Conservation (phyloP, 2,797 vertebrate species). For the Halcyon badia region DNA sequence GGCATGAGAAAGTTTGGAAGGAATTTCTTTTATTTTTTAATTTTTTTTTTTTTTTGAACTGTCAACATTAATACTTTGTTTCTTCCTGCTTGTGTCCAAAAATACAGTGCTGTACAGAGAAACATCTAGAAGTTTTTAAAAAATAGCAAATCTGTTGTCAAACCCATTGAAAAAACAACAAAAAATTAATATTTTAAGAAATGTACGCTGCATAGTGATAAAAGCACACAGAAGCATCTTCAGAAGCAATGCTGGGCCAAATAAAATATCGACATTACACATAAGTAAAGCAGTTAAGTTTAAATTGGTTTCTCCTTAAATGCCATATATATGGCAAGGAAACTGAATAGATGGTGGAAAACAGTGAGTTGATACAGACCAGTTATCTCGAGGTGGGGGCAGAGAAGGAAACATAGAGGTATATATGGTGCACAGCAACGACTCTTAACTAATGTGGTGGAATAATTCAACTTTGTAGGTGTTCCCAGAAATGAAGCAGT, state of each 20-base stretch:
- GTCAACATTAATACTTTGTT: constrained; percentile 65
- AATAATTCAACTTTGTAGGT: neutral
- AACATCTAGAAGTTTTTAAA: neutral
- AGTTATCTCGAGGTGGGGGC: fast-evolving
- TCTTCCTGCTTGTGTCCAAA: constrained; percentile 56
- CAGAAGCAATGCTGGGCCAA: neutral
- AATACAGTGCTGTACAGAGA: neutral
- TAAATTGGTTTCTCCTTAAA: neutral
- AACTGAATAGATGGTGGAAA: neutral
- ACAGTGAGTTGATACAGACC: fast-evolving
- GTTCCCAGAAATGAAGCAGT: neutral
- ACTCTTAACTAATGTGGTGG: neutral
- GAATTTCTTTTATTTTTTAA: neutral
- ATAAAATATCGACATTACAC: neutral
- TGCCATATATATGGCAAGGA: neutral
- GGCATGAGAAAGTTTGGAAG: constrained; percentile 70
- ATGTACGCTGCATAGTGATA: neutral
- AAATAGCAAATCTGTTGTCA: neutral
- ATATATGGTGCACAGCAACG: neutral
- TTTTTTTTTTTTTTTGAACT: neutral
- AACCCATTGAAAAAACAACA: neutral
- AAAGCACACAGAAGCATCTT: neutral
- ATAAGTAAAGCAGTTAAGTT: neutral
- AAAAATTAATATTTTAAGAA: neutral
- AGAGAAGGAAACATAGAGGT: neutral